Evolutionary conservation across 1,140 invertebrate species (phyloP).

Genomic region (Drosophila mayri): DNA sequence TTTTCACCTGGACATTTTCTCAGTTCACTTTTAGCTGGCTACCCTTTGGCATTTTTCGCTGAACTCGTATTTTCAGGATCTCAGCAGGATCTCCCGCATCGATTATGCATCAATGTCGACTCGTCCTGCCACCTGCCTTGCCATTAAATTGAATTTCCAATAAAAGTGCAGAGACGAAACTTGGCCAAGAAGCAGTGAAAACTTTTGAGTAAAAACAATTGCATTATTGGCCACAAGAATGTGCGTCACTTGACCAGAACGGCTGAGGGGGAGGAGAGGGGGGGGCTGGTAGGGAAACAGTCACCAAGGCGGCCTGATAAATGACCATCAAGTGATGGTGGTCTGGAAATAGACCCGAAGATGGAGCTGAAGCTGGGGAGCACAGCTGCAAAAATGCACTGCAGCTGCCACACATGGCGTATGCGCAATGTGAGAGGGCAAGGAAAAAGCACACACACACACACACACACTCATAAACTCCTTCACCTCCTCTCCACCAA

Average conservation of each 20-base stretch:
- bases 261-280: neutral
- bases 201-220: conserved; percentile 36
- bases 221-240: conserved; percentile 37
- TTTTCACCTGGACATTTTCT: conserved; percentile 17
- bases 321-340: conserved; percentile 46
- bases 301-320: conserved; percentile 43
- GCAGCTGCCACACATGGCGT: conserved; percentile 45
- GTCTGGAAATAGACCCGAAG: neutral
- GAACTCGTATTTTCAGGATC: conserved; percentile 14
- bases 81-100: neutral
- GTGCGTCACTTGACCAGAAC: conserved; percentile 37
- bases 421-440: conserved; percentile 49
- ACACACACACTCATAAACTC: neutral
- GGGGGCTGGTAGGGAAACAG: neutral
- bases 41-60: conserved; percentile 20
- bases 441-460: neutral
- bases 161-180: conserved; percentile 2
- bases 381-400: neutral
- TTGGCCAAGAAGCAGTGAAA: conserved; percentile 12
- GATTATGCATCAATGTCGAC: conserved; percentile 32
- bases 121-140: neutral
- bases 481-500: neutral
- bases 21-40: neutral
- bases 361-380: neutral
- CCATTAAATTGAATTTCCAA: conserved; percentile 24